These are phyloP conservation scores for Catagonus wagneri DNA, from an alignment of 2,113 vertebrate species.

Conservation along the genomic window DNA sequence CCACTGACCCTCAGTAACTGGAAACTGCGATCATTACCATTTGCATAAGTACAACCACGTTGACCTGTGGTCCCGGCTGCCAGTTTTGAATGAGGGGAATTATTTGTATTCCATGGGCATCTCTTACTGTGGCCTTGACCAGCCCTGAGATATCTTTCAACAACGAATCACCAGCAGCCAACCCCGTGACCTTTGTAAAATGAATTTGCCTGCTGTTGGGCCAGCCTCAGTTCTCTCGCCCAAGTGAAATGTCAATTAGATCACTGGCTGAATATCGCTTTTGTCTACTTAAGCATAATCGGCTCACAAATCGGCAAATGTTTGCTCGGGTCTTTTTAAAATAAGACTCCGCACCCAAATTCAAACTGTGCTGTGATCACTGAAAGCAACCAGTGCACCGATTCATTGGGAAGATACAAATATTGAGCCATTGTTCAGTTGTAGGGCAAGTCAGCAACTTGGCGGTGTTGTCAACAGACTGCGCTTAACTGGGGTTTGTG, in stretches of 20 bases:
- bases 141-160: slow-evolving; percentile 84
- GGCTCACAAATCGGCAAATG: slow-evolving; percentile 57
- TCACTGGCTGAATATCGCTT: slow-evolving; percentile 80
- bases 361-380: not conserved
- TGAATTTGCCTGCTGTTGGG: slow-evolving; percentile 80
- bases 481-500: not conserved
- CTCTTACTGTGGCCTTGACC: slow-evolving; percentile 71
- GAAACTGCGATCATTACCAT: slow-evolving; percentile 51
- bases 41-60: slow-evolving; percentile 51
- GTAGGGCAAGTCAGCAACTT: not conserved
- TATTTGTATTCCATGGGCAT: slow-evolving; percentile 83
- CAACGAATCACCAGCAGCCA: slow-evolving; percentile 80
- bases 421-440: not conserved
- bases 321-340: slow-evolving; percentile 49
- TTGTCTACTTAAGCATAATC: slow-evolving; percentile 76
- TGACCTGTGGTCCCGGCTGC: slow-evolving; percentile 47
- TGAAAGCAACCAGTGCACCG: not conserved
- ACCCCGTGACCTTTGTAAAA: slow-evolving; percentile 83
- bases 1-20: slow-evolving; percentile 6
- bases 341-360: slow-evolving; percentile 45
- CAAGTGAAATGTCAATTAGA: slow-evolving; percentile 85
- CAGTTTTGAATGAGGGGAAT: slow-evolving; percentile 68
- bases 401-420: not conserved
- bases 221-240: slow-evolving; percentile 71
- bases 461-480: not conserved